Evolutionary conservation across 2,888 invertebrate genomes (phyloP).

Genomic region (Pandemis cinnamomeana): DNA sequence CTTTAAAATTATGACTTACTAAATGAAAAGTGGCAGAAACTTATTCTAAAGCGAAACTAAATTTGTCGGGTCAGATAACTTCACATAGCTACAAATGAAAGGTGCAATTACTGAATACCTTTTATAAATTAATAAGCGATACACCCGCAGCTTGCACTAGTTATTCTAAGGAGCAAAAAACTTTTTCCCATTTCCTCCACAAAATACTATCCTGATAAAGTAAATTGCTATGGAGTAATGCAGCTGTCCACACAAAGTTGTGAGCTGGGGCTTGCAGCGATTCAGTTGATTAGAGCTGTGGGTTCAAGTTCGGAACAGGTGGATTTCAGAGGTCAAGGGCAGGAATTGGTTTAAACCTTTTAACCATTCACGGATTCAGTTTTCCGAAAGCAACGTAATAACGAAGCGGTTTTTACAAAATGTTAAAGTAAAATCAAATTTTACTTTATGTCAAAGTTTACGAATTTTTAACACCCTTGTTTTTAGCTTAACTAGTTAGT

Average conservation of each 20-base stretch:
- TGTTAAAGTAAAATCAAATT: too few species aligned
- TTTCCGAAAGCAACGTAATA: not conserved
- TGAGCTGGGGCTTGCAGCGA: constrained; percentile 48
- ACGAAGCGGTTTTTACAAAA: not conserved
- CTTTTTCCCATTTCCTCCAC: not conserved
- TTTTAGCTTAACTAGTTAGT: too few species aligned
- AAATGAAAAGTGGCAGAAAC: too few species aligned
- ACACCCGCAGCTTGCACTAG: not conserved
- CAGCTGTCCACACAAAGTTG: constrained; percentile 16
- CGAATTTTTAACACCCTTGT: too few species aligned
- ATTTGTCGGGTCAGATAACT: too few species aligned
- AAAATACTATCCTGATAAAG: not conserved
- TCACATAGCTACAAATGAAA: too few species aligned
- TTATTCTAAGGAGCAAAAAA: not conserved
- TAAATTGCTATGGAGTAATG: not conserved
- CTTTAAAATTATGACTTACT: too few species aligned
- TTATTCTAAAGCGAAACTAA: too few species aligned
- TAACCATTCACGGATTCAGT: not conserved
- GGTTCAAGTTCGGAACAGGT: constrained; percentile 72
- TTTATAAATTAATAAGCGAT: not conserved
- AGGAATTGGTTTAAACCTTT: constrained; percentile 33
- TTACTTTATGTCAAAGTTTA: too few species aligned
- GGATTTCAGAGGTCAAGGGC: constrained; percentile 75
- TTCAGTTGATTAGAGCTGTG: constrained; percentile 61
- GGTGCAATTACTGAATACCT: not conserved